phyloP scores from a whole-genome alignment of 2,888 invertebrate genomes.

The Criorhina ranunculi region DNA sequence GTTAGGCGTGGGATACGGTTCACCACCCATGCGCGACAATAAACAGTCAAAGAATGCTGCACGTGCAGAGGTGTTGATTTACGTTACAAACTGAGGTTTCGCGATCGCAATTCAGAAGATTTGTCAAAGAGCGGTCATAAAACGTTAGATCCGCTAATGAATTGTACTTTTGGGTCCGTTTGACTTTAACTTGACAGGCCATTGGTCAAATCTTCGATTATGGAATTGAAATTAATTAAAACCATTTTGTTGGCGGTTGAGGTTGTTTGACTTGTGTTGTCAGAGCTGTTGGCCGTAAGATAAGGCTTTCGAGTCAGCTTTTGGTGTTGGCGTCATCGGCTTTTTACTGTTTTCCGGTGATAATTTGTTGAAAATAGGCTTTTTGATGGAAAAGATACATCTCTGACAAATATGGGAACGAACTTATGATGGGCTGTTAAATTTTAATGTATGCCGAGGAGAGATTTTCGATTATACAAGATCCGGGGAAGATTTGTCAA shows the following conservation, averaged over 20 bases:
- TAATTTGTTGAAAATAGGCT: slow-evolving; percentile 8
- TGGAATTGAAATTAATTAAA: slow-evolving; percentile 33
- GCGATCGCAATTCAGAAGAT: not conserved
- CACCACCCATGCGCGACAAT: slow-evolving; percentile 51
- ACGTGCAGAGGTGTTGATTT: slow-evolving; percentile 71
- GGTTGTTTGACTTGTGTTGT: slow-evolving; percentile 10
- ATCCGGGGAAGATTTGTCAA: slow-evolving; percentile 14
- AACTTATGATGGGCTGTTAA: slow-evolving; percentile 11
- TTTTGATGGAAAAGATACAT: not conserved
- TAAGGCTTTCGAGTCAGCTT: slow-evolving; percentile 15
- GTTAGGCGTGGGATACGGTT: slow-evolving; percentile 46
- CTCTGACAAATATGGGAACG: slow-evolving; percentile 22
- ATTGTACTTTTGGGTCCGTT: not conserved
- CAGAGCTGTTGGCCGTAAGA: not conserved
- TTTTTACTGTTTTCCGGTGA: slow-evolving; percentile 9
- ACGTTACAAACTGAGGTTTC: not conserved
- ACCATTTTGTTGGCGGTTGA: not conserved
- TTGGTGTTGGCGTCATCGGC: slow-evolving; percentile 25
- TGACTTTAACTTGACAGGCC: slow-evolving; percentile 28
- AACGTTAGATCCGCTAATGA: slow-evolving; percentile 9
- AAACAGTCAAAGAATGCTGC: slow-evolving; percentile 30
- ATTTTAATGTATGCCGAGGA: not conserved
- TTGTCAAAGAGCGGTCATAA: slow-evolving; percentile 50
- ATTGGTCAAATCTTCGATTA: slow-evolving; percentile 51
- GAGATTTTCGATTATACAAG: slow-evolving; percentile 5